Evolutionary conservation across 2,888 invertebrate species (phyloP), one percentile per base, ranked within the genome.

Genomic region (Panopea generosa): DNA sequence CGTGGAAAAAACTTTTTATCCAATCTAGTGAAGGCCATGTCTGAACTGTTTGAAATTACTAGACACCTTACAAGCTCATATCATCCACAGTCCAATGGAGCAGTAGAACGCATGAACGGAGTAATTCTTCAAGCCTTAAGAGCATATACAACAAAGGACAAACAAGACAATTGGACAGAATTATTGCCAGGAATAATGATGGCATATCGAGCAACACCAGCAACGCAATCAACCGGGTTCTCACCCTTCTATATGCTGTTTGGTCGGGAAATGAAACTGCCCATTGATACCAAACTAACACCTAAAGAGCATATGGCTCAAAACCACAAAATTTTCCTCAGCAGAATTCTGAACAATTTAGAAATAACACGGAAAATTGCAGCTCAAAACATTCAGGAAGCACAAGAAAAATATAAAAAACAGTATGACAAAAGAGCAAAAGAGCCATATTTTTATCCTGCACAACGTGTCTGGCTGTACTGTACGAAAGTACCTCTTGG

Each of bases 31-130:
- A 67, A 71, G 27, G 66, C 65, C 1, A 49, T 78, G 14, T 53
- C 38, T 29, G 66, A 69, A 45, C 50, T 77, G n/a, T 69, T 77
- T 24, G 22, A 73, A 7, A 73, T 76, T 24, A 71, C n/a, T 2
- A 18, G 45, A 0, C 11, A 2, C 18, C 45, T 50, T n/a, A 76
- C 70, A 24, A 76, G 70, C 47, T 18, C 49, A n/a, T 84, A 85
- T 57, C 74, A 75, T 14, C 83, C 82, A 6, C 61, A 63, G 61
- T 49, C 73, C 0, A 84, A 81, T 60, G 69, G 74, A 1, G 52
- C 59, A 3, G 75, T 68, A 47, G 84, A 83, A 47, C 20, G 69
- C 6, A 77, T 65, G 60, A 84, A 84, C 47, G 68, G 67, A 22
- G 63, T 56, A 11, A 70, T 82, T 18, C 67, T 72, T 0, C 82